phyloP scores from a whole-genome alignment of 2,113 vertebrate species.

The Podarcis raffonei region DNA sequence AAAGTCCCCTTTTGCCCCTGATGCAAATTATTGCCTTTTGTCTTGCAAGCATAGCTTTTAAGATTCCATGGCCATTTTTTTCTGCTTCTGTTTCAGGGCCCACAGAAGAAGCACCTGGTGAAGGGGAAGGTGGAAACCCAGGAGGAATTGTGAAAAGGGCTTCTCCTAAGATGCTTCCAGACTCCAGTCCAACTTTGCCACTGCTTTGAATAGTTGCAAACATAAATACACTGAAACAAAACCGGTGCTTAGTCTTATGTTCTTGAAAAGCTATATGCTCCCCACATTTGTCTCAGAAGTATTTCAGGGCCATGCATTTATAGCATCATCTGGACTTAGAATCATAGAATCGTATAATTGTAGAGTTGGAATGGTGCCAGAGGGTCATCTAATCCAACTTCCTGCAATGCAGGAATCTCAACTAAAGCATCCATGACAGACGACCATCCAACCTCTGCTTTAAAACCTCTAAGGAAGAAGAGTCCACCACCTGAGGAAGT shows the following conservation, averaged over 20 bases:
- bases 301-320: not conserved
- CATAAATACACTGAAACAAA: not conserved
- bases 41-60: not conserved
- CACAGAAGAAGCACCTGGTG: conserved; percentile 87
- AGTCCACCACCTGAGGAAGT: no score
- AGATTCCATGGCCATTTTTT: not conserved
- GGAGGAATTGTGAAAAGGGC: conserved; percentile 47
- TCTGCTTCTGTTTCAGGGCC: conserved; percentile 78
- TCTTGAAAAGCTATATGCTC: not conserved
- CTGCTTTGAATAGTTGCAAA: not conserved
- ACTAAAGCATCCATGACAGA: no score
- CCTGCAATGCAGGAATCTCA: no score
- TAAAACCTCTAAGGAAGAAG: no score
- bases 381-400: no score
- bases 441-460: no score
- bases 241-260: not conserved
- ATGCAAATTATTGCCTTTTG: not conserved
- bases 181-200: not conserved
- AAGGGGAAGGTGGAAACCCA: conserved; percentile 69
- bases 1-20: no score
- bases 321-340: not conserved
- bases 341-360: no score
- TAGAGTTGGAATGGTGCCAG: no score
- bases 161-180: not conserved
- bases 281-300: accelerated